These are phyloP conservation scores for Tenualosa ilisha DNA, from an alignment of 2,797 vertebrate species.

Conservation along the genomic window DNA sequence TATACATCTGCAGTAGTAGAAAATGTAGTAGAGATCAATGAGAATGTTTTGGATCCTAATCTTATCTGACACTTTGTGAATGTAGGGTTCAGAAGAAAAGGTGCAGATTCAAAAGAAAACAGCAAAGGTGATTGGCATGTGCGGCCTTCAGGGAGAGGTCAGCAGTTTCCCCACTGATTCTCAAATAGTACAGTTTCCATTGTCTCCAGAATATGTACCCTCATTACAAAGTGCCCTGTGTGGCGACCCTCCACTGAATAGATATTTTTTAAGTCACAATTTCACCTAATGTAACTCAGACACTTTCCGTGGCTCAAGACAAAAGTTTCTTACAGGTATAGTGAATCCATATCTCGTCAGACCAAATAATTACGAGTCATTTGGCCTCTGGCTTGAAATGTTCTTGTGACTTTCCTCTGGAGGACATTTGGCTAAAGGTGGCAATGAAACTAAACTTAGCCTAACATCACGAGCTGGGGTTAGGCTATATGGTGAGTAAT, in stretches of 20 bases:
- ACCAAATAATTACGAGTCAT: not conserved
- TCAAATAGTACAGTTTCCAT: not conserved
- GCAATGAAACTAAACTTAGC: not conserved
- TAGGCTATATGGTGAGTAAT: not conserved
- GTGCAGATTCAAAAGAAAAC: not conserved
- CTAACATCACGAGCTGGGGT: not conserved
- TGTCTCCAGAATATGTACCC: not conserved
- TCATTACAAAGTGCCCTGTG: not conserved
- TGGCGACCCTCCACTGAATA: not conserved
- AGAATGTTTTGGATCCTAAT: not conserved
- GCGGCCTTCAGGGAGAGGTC: not conserved
- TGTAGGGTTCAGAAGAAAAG: not conserved
- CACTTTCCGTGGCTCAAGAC: conserved; percentile 1
- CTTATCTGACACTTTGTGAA: not conserved
- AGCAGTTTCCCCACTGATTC: not conserved
- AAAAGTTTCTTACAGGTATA: not conserved
- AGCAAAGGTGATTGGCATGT: not conserved
- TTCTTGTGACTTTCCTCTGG: not conserved
- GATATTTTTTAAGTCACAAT: not conserved
- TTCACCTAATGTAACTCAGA: not conserved
- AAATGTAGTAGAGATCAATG: not conserved
- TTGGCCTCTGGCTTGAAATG: not conserved
- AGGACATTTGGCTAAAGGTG: not conserved
- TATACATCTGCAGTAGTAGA: not conserved
- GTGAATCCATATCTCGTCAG: not conserved